Base-by-base conservation (phyloP, 2,888 invertebrate genomes). In the Gari tellinella region DNA sequence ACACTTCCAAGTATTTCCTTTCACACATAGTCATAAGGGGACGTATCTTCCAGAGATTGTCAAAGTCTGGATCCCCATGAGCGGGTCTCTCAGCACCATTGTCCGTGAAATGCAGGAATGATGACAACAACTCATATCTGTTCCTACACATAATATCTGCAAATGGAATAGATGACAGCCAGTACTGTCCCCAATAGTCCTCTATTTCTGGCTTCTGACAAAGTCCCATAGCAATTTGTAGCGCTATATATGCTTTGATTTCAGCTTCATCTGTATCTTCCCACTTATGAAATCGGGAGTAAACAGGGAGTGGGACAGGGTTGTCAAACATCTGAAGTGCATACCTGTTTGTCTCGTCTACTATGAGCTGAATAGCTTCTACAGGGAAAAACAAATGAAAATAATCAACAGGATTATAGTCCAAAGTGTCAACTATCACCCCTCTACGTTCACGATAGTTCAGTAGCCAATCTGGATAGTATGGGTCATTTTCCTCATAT, bases 291-390 rank as follows among this genome's bases (percentile, higher is more conserved):
- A 48, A 64, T 37, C 56, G 10, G 14, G 57, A 45, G 26, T 37
- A 17, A 17, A 31, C 15, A 17, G 49, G 26, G 15, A 70, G 53
- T n/a, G 21, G 37, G 10, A 19, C 25, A 19, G 56, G 53, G 46
- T 40, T 43, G 53, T 55, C 56, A 57, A 70, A 63, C 7, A 45
- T 26, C 26, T 70, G 57, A 21, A 48, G 48, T 25, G 69, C 72
- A 57, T 72, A 66, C 7, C 60, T 37, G 46, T 73, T 73, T 17
- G 73, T 73, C 49, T 73, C 68, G 14, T 25, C 48, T 8, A 31
- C 15, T 15, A 76, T 72, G 0, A 69, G 56, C 21, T 49, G 25
- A 38, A 76, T n/a, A 2, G 61, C 52, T 57, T 70, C 62, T 38
- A 52, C 49, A 17, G 58, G 66, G 53, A 70, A 70, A 46, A 43